Evolutionary conservation across 2,113 vertebrate species (phyloP).

Genomic region (Dromas ardeola): DNA sequence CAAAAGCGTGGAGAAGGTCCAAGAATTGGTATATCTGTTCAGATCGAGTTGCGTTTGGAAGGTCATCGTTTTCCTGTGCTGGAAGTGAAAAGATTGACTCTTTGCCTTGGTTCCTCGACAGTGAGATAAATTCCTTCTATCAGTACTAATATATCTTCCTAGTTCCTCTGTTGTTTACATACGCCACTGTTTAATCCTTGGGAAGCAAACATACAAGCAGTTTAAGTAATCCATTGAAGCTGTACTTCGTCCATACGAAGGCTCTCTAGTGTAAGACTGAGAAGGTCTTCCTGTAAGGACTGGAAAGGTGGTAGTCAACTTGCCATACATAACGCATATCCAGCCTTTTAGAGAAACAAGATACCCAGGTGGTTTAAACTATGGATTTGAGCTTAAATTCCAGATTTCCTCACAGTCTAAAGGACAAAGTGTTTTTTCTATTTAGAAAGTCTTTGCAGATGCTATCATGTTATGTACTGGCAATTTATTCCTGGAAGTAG

Average conservation of each 20-base stretch:
- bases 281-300: background rate
- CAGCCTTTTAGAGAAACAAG: background rate
- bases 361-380: background rate
- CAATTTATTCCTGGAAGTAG: background rate
- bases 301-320: background rate
- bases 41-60: background rate
- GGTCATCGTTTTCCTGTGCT: background rate
- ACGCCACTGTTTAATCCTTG: background rate
- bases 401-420: background rate
- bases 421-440: background rate
- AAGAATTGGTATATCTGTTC: background rate
- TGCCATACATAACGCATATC: background rate
- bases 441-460: background rate
- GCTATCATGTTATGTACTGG: background rate
- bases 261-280: background rate
- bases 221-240: background rate
- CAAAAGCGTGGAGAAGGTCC: background rate
- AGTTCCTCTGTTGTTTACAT: background rate
- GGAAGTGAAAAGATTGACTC: background rate
- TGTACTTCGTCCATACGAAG: background rate
- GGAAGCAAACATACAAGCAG: background rate
- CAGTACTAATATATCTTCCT: background rate
- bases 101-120: background rate
- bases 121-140: background rate
- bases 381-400: background rate